These are phyloP conservation scores for Linepithema humile DNA, from an alignment of 1,140 invertebrate species.

Conservation along the genomic window DNA sequence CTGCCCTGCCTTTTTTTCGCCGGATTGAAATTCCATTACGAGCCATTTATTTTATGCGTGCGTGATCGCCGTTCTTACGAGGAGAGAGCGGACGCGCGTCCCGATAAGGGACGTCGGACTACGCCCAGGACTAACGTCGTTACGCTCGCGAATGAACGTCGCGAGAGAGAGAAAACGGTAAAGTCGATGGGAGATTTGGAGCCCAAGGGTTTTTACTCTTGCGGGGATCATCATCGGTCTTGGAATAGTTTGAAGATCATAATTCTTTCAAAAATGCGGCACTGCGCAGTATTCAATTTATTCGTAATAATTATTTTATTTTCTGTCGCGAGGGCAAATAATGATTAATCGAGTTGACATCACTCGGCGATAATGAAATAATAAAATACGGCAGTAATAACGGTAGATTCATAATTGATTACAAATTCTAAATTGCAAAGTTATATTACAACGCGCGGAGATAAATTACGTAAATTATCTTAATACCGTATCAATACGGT, in stretches of 20 bases:
- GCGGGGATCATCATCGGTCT: slow-evolving; percentile 17
- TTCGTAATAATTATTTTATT: not conserved
- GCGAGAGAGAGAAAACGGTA: slow-evolving; percentile 34
- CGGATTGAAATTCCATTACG: slow-evolving; percentile 81
- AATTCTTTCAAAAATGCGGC: not conserved
- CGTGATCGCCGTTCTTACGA: slow-evolving; percentile 68
- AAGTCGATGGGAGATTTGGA: slow-evolving; percentile 16
- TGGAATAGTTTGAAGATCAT: not conserved
- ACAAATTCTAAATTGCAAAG: slow-evolving; percentile 30
- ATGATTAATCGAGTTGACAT: not conserved
- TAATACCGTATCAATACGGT: slow-evolving; percentile 38
- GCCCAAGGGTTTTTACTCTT: not conserved
- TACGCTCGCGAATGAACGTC: slow-evolving; percentile 46
- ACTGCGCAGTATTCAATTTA: not conserved
- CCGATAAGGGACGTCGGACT: slow-evolving; percentile 42
- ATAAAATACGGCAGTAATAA: slow-evolving; percentile 9
- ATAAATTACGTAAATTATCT: slow-evolving; percentile 53
- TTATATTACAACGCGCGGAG: not conserved
- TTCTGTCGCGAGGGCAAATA: not conserved
- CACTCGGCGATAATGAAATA: not conserved
- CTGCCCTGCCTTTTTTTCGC: slow-evolving; percentile 67
- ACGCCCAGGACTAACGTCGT: slow-evolving; percentile 43
- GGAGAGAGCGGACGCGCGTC: slow-evolving; percentile 21
- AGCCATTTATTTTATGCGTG: slow-evolving; percentile 78
- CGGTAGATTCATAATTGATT: slow-evolving; percentile 18